phyloP scores from a whole-genome alignment of 2,888 invertebrate species.

The Coleophora flavipennella region DNA sequence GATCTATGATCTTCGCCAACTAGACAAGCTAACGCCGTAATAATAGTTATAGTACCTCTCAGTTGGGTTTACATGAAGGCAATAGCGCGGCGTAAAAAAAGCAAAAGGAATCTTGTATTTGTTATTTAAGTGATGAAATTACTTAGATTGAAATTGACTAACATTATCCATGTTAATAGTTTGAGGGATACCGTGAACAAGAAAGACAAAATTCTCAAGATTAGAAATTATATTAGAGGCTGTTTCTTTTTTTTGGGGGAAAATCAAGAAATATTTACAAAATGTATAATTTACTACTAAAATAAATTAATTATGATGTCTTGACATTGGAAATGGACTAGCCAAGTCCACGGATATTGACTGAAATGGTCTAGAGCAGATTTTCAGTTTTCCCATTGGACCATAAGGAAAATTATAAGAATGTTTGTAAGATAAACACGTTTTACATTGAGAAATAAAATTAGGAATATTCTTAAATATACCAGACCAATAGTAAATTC shows the following conservation, averaged over 20 bases:
- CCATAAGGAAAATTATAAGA: background rate
- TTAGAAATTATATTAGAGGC: no score
- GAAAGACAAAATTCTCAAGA: no score
- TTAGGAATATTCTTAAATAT: background rate
- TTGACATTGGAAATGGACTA: constrained; percentile 1
- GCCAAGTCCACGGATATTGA: background rate
- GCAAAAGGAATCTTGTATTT: no score
- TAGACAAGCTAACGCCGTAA: constrained; percentile 5
- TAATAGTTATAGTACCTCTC: constrained; percentile 11
- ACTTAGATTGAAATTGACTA: no score
- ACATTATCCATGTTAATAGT: no score
- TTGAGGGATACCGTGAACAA: no score
- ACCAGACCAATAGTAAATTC: no score
- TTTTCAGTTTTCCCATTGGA: no score
- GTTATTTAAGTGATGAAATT: no score
- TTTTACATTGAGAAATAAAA: background rate
- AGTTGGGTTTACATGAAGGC: constrained; percentile 9
- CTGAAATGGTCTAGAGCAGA: no score
- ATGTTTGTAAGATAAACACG: background rate
- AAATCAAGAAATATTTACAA: background rate
- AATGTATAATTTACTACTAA: background rate
- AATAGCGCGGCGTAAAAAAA: background rate
- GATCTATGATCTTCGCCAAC: constrained; percentile 9
- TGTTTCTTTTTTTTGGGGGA: background rate
- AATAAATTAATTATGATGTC: background rate